Evolutionary conservation across 2,888 invertebrate species (phyloP).

Genomic region (Ophion obscuratus): DNA sequence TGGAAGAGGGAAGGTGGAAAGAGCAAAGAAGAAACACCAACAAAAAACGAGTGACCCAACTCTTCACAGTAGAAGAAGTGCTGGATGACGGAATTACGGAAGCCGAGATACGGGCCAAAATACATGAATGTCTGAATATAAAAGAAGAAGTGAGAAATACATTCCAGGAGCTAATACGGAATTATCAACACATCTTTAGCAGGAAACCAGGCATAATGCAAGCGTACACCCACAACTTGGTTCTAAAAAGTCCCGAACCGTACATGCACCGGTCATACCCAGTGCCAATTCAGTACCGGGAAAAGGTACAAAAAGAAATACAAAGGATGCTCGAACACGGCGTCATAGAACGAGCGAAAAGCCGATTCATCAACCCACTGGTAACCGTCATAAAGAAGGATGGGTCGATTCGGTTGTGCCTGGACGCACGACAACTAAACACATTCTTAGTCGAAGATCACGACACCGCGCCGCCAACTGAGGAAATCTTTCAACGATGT

Average conservation of each 20-base stretch:
- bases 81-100: background rate
- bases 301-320: background rate
- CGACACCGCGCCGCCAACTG: background rate
- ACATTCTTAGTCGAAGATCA: background rate
- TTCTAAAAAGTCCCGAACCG: background rate
- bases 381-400: conserved; percentile 15
- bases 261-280: conserved; percentile 19
- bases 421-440: conserved; percentile 23
- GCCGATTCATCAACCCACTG: background rate
- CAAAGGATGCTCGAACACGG: conserved; percentile 2
- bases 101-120: background rate
- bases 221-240: background rate
- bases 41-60: no score
- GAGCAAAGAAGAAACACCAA: no score
- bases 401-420: background rate
- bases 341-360: background rate
- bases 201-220: background rate
- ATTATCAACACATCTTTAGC: background rate
- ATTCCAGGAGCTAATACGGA: background rate
- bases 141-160: background rate
- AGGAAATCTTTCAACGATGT: conserved; percentile 14
- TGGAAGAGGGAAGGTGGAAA: no score
- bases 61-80: no score
- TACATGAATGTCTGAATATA: background rate
- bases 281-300: conserved; percentile 7